Evolutionary conservation across 2,113 vertebrate species (phyloP).

Genomic region (Pampusana beccarii): DNA sequence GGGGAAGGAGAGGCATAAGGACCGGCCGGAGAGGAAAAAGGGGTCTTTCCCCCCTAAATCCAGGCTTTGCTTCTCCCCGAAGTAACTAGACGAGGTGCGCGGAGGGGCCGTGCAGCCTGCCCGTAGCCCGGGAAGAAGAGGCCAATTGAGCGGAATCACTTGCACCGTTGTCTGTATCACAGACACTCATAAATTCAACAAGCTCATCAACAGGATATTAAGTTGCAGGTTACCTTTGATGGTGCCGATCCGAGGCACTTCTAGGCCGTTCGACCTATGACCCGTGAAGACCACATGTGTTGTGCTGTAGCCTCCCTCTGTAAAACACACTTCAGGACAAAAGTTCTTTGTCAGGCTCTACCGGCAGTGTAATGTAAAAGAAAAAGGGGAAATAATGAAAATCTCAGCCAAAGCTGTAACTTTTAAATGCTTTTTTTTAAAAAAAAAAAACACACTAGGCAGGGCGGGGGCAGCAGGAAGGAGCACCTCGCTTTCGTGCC

Average conservation of each 20-base stretch:
- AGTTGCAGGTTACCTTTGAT: conserved; percentile 84
- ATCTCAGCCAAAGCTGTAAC: conserved; percentile 70
- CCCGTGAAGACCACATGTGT: conserved; percentile 88
- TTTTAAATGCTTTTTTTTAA: conserved; percentile 48
- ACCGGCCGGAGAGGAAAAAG: background rate
- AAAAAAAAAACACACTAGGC: no score
- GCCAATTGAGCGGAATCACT: conserved; percentile 14
- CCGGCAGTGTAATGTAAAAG: conserved; percentile 53
- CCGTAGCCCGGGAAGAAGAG: background rate
- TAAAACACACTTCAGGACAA: conserved; percentile 83
- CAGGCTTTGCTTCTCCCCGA: background rate
- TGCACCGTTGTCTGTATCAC: conserved; percentile 52
- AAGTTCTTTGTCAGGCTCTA: conserved; percentile 73
- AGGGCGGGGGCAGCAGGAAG: background rate
- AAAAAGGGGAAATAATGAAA: conserved; percentile 69
- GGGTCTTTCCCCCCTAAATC: background rate
- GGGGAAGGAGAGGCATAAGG: background rate
- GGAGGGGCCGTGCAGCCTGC: background rate
- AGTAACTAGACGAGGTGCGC: background rate
- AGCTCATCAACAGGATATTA: conserved; percentile 89
- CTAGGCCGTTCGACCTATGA: conserved; percentile 89
- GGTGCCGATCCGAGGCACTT: conserved; percentile 81
- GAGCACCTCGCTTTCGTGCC: background rate
- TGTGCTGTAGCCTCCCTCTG: conserved; percentile 74
- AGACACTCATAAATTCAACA: conserved; percentile 82